A percentile compares a stretch with the other conserved stretches of the same genome.
phyloP scores from a whole-genome alignment of 1,140 invertebrate genomes.

The Bombyx mandarina region DNA sequence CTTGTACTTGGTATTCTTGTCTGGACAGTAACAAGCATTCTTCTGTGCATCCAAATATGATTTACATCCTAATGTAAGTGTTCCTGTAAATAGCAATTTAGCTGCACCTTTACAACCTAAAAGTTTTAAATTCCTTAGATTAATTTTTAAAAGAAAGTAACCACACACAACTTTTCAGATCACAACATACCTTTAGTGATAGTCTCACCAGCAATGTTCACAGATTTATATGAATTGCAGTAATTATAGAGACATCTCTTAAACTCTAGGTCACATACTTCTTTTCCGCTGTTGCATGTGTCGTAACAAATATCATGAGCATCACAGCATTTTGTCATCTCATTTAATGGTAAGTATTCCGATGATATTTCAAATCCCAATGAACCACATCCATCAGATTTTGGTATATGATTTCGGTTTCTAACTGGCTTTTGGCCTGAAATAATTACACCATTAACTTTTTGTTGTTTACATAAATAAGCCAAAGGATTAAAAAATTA shows the following conservation, averaged over 20 bases:
- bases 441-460: constrained; percentile 26
- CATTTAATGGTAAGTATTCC: constrained; percentile 80
- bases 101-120: constrained; percentile 86
- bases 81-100: constrained; percentile 86
- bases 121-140: background rate
- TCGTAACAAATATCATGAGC: constrained; percentile 91
- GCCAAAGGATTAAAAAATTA: constrained; percentile 24
- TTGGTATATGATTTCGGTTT: constrained; percentile 81
- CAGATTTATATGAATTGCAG: constrained; percentile 80
- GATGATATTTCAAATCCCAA: constrained; percentile 80
- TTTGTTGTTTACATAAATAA: background rate
- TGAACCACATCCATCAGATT: constrained; percentile 87
- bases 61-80: constrained; percentile 85
- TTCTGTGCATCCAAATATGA: constrained; percentile 85
- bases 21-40: constrained; percentile 82
- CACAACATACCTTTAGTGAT: constrained; percentile 73
- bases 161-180: too few species aligned
- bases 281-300: constrained; percentile 88
- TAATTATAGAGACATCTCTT: constrained; percentile 87
- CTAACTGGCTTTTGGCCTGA: constrained; percentile 76
- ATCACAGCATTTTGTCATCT: constrained; percentile 90
- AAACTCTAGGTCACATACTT: constrained; percentile 88
- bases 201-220: constrained; percentile 74
- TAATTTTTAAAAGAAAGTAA: background rate
- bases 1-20: constrained; percentile 67